Evolutionary conservation across 2,888 invertebrate species (phyloP), one percentile per base, ranked within the genome.

Genomic region (Brachylomia viminalis): DNA sequence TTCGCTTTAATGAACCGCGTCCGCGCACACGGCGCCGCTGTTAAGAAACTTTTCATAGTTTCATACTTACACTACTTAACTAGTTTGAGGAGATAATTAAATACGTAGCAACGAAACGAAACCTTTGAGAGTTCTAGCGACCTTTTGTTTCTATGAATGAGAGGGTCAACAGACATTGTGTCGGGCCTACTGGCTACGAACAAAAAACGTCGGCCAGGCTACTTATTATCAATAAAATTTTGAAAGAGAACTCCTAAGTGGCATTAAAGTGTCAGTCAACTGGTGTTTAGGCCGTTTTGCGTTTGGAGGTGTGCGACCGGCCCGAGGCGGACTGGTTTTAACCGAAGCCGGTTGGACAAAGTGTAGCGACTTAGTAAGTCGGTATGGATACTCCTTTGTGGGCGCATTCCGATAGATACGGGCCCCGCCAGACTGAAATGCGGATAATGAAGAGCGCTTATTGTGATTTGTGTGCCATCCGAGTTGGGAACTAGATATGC

Each of bases 221-320:
- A 94, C 95, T 95, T 95, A 94, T 91, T 92, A 95, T 91, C 91
- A 94, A 95, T 96, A 95, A 95, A 94, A 93, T 91, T 95, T 96
- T 91, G 93, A 94, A 92, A 92, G 94, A 94, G 76, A 64, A 95
- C 94, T 92, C 92, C 87, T 95, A 94, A 95, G 94, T 95, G 95
- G 95, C 93, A 95, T 95, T 95, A 94, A 95, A 91, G 95, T 95
- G 96, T 96, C 96, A 96, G 95, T 96, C 95, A 95, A 96, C 95
- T 93, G 95, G 95, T 87, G 84, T 88, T 93, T 96, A 92, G 71
- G 94, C 74, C 91, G 90, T 95, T 96, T 92, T 89, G 90, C 82
- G 74, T 87, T 75, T 83, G 89, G 58, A 83, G 72, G 74, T 80
- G 75, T 80, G 87, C 80, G 85, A 87, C 88, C 87, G 89, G 91